A percentile compares a stretch with the other conserved stretches of the same genome.
phyloP scores from a whole-genome alignment of 2,888 invertebrate genomes.

The Omphaloscelis lunosa region DNA sequence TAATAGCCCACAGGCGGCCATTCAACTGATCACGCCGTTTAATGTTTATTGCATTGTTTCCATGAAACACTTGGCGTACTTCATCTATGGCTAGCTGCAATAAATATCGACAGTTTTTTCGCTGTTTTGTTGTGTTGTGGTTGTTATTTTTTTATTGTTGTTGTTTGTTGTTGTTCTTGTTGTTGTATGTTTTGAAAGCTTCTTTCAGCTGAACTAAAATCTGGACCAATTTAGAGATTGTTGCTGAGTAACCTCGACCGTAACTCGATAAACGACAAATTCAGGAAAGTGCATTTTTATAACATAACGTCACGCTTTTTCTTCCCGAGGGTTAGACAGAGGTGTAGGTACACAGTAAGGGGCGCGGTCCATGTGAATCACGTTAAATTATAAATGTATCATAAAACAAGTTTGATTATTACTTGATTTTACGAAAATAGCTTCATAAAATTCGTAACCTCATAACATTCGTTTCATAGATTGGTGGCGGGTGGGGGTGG shows the following conservation, averaged over 20 bases:
- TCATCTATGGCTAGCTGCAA: not conserved
- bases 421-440: not conserved
- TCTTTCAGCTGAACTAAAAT: not conserved
- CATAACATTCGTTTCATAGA: no score
- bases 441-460: not conserved
- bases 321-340: not conserved
- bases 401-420: not conserved
- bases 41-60: constrained; percentile 32
- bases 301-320: not conserved
- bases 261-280: no score
- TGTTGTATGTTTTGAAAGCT: no score
- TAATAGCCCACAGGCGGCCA: constrained; percentile 32
- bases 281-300: not conserved
- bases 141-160: no score
- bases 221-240: not conserved
- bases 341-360: not conserved
- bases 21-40: constrained; percentile 3
- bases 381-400: not conserved
- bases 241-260: not conserved
- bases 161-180: no score
- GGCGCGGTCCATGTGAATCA: no score
- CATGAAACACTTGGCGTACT: not conserved
- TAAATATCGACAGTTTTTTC: not conserved
- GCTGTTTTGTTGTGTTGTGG: no score
- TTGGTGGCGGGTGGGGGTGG: not conserved